These are phyloP conservation scores for Chloromyia formosa DNA, from an alignment of 2,888 invertebrate genomes.

Conservation along the genomic window DNA sequence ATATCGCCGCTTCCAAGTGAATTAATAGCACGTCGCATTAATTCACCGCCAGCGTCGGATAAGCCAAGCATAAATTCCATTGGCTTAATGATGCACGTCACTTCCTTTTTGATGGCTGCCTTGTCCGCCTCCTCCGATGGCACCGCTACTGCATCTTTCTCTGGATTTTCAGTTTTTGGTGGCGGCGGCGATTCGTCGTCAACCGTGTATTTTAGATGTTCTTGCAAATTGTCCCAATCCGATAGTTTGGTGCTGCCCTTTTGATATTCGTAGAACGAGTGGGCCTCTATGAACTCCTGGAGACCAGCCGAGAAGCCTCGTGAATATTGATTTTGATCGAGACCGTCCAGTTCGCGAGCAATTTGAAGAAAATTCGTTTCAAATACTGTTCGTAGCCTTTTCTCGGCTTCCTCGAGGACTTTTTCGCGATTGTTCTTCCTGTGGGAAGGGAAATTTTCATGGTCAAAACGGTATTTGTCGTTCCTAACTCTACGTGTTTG, in stretches of 20 bases:
- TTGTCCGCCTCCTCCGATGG: constrained; percentile 21
- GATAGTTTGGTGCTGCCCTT: constrained; percentile 68
- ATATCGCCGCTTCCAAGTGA: constrained; percentile 80
- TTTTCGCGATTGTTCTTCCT: constrained; percentile 68
- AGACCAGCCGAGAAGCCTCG: constrained; percentile 73
- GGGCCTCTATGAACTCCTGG: constrained; percentile 87
- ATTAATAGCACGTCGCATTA: constrained; percentile 89
- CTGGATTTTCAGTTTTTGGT: constrained; percentile 37
- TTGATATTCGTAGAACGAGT: constrained; percentile 79
- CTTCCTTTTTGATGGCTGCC: constrained; percentile 8
- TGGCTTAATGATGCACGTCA: constrained; percentile 62
- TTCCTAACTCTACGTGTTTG: no score
- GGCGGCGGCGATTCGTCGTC: constrained; percentile 22
- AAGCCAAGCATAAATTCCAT: constrained; percentile 77
- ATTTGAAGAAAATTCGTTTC: constrained; percentile 70
- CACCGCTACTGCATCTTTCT: constrained; percentile 35
- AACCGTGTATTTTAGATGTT: constrained; percentile 65
- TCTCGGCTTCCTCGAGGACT: constrained; percentile 72
- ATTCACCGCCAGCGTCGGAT: constrained; percentile 87
- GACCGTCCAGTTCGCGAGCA: constrained; percentile 75
- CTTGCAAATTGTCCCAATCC: constrained; percentile 69
- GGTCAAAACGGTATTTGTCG: not conserved
- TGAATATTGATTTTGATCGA: constrained; percentile 76
- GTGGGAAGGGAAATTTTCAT: constrained; percentile 46
- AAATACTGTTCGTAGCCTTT: constrained; percentile 71